A percentile compares a stretch with the other conserved stretches of the same genome.
These are phyloP conservation scores for Malthinus seriepunctatus DNA, from an alignment of 2,888 invertebrate genomes.

Conservation along the genomic window DNA sequence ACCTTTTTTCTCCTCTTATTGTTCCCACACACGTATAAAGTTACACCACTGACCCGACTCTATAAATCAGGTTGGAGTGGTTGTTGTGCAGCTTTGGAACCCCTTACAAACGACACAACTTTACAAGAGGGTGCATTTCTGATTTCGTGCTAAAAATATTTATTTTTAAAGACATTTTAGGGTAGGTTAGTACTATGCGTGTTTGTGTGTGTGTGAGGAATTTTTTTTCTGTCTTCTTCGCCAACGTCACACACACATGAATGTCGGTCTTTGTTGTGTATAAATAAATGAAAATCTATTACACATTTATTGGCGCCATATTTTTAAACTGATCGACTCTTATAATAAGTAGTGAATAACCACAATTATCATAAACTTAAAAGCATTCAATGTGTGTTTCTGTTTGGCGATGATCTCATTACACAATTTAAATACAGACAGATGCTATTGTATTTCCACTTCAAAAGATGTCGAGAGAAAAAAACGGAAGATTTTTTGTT, in stretches of 20 bases:
- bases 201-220: neutral
- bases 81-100: slow-evolving; percentile 22
- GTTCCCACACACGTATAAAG: slow-evolving; percentile 46
- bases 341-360: slow-evolving; percentile 29
- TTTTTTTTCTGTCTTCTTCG: too few relatives aligned
- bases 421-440: slow-evolving; percentile 27
- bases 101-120: slow-evolving; percentile 11
- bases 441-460: slow-evolving; percentile 36
- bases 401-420: slow-evolving; percentile 33
- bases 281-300: slow-evolving; percentile 12
- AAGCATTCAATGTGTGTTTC: slow-evolving; percentile 25
- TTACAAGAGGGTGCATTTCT: slow-evolving; percentile 25
- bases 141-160: slow-evolving; percentile 22
- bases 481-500: slow-evolving; percentile 19
- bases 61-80: slow-evolving; percentile 44
- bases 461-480: slow-evolving; percentile 19
- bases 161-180: slow-evolving; percentile 2
- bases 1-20: slow-evolving; percentile 27
- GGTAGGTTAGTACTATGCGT: slow-evolving; percentile 18
- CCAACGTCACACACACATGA: too few relatives aligned
- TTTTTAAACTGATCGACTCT: slow-evolving; percentile 34
- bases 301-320: slow-evolving; percentile 32
- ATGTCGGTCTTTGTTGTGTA: too few relatives aligned
- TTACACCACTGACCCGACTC: slow-evolving; percentile 50
- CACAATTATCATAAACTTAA: slow-evolving; percentile 26